These are phyloP conservation scores for Microcebus murinus DNA, from an alignment of 2,113 vertebrate genomes.

Conservation along the genomic window DNA sequence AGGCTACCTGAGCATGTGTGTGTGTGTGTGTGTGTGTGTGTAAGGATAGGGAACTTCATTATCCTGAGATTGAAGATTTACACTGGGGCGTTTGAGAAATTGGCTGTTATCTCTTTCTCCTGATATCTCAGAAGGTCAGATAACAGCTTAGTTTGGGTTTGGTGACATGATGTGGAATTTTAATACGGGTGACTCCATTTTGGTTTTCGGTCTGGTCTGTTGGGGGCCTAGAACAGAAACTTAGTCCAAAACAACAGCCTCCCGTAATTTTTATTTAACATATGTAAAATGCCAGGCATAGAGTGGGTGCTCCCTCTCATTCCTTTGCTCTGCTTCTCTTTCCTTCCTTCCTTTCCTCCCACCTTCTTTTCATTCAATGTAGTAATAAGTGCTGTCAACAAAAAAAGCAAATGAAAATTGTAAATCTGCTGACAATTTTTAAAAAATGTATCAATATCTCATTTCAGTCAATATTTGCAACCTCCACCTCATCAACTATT, in stretches of 20 bases:
- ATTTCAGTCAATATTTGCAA: background rate
- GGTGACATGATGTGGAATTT: background rate
- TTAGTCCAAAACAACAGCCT: background rate
- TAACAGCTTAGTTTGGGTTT: background rate
- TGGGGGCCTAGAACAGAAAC: background rate
- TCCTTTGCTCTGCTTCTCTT: background rate
- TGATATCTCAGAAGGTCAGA: background rate
- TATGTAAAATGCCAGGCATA: background rate
- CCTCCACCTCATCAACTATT: background rate
- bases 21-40: background rate
- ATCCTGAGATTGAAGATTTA: background rate
- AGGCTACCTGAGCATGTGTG: background rate
- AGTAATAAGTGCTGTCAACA: background rate
- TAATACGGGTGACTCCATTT: background rate
- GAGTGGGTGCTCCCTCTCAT: background rate
- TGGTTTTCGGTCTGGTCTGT: background rate
- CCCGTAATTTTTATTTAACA: background rate
- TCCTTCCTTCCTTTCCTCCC: background rate
- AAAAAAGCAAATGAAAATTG: background rate
- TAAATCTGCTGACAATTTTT: background rate
- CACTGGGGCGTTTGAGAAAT: background rate
- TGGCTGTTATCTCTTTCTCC: background rate
- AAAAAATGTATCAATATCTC: background rate
- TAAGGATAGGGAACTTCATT: background rate
- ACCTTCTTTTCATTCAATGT: background rate